These are phyloP conservation scores for Aphrophora alni DNA, from an alignment of 2,888 invertebrate genomes.

Conservation along the genomic window DNA sequence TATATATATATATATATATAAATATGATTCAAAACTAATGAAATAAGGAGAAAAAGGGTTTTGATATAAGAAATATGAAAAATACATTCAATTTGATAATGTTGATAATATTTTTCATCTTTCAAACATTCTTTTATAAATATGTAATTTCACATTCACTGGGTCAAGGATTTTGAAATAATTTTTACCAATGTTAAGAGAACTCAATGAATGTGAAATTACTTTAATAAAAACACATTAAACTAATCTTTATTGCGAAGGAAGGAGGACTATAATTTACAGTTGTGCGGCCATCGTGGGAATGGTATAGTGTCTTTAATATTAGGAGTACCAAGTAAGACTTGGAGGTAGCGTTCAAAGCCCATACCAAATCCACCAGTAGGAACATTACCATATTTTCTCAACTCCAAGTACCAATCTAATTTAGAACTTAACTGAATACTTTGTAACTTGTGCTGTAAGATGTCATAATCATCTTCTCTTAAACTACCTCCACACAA, in stretches of 20 bases:
- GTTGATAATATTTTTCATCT: background rate
- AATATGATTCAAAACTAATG: background rate
- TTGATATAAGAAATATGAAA: background rate
- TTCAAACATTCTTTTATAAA: background rate
- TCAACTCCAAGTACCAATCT: conserved; percentile 88
- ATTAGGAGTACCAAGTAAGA: conserved; percentile 79
- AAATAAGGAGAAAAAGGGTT: background rate
- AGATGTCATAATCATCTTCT: conserved; percentile 73
- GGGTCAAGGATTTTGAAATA: background rate
- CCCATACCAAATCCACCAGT: conserved; percentile 97
- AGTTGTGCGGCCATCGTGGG: conserved; percentile 92
- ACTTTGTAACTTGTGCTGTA: conserved; percentile 64
- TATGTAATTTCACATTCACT: conserved; percentile 35
- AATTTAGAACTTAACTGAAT: conserved; percentile 61
- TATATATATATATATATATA: too few species aligned
- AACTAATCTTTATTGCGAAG: conserved; percentile 12
- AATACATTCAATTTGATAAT: background rate
- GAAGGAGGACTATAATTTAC: conserved; percentile 58
- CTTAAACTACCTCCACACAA: conserved; percentile 94
- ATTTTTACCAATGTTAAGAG: background rate
- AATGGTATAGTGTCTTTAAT: conserved; percentile 96
- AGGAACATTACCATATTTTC: conserved; percentile 87
- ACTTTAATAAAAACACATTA: conserved; percentile 23
- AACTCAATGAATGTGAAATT: conserved; percentile 34
- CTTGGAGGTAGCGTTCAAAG: conserved; percentile 89